A percentile compares a stretch with the other conserved stretches of the same genome.
Conservation (phyloP, 2,797 vertebrate genomes). For the Eleutherodactylus coqui region DNA sequence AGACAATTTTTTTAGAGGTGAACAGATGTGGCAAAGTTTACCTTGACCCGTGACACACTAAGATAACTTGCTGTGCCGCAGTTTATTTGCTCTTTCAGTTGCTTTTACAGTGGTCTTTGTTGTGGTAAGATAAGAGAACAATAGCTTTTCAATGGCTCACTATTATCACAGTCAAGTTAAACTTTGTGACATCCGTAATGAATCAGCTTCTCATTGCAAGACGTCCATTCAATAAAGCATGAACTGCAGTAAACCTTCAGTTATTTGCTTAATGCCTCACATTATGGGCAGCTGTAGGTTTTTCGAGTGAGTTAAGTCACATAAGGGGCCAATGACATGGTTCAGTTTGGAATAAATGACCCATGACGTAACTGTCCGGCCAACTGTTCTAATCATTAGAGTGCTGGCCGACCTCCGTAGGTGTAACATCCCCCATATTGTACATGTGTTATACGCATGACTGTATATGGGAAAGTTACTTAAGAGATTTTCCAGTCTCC, state of each 20-base stretch:
- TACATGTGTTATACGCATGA: constrained; percentile 11
- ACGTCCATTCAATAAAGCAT: background rate
- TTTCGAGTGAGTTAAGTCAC: background rate
- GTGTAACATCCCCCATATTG: constrained; percentile 28
- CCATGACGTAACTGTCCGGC: constrained; percentile 21
- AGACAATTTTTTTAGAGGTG: too few relatives aligned
- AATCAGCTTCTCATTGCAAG: background rate
- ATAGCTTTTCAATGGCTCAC: too few relatives aligned
- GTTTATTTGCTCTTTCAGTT: too few relatives aligned
- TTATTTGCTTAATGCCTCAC: background rate
- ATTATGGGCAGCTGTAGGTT: background rate
- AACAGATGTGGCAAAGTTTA: too few relatives aligned
- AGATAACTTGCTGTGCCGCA: too few relatives aligned
- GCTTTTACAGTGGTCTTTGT: too few relatives aligned
- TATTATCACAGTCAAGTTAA: too few relatives aligned
- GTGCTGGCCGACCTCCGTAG: constrained; percentile 11
- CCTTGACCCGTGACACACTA: too few relatives aligned
- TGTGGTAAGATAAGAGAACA: too few relatives aligned
- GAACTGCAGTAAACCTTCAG: too few relatives aligned
- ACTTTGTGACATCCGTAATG: too few relatives aligned
- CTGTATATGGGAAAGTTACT: constrained; percentile 18
- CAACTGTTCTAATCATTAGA: constrained; percentile 27
- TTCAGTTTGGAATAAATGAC: constrained; percentile 33
- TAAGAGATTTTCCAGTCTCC: constrained; percentile 12
- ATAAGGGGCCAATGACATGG: background rate